Percentiles rank a stretch among this genome's conserved stretches.
Evolutionary conservation across 2,113 vertebrate species (phyloP).

Genomic region (Albula goreensis): DNA sequence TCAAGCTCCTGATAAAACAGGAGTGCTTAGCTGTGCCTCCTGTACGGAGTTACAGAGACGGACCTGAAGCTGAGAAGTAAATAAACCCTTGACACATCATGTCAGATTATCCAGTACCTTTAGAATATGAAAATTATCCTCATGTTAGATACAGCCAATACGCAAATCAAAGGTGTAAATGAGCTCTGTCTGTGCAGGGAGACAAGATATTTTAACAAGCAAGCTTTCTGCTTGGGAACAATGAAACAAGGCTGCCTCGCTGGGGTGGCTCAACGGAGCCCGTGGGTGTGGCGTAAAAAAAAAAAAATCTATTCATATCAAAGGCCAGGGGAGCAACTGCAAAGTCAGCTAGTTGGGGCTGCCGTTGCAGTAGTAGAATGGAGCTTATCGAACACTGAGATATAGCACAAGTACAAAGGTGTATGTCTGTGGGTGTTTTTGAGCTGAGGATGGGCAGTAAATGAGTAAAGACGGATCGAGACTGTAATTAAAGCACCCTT

Average conservation of each 20-base stretch:
- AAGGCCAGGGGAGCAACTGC: conserved; percentile 41
- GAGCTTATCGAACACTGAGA: conserved; percentile 17
- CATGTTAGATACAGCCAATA: neutral
- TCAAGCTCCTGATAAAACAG: conserved; percentile 12
- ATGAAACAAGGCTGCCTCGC: neutral
- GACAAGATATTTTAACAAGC: neutral
- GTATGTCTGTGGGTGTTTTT: neutral
- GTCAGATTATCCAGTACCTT: conserved; percentile 47
- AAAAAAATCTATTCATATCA: conserved; percentile 40
- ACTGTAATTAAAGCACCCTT: neutral
- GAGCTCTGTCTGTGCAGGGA: neutral
- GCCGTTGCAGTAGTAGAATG: conserved; percentile 3
- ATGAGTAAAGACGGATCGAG: too few species aligned
- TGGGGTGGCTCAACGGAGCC: neutral
- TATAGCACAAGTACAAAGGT: conserved; percentile 19
- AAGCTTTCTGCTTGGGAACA: neutral
- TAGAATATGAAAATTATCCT: conserved; percentile 49
- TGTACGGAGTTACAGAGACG: conserved; percentile 44
- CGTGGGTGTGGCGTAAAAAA: conserved; percentile 47
- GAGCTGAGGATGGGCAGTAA: neutral
- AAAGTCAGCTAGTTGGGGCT: conserved; percentile 30
- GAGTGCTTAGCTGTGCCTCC: conserved; percentile 35
- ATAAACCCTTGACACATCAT: conserved; percentile 27
- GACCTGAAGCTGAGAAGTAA: neutral
- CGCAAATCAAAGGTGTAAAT: neutral